Conservation (phyloP, 2,797 vertebrate genomes). For the Acrossocheilus fasciatus region DNA sequence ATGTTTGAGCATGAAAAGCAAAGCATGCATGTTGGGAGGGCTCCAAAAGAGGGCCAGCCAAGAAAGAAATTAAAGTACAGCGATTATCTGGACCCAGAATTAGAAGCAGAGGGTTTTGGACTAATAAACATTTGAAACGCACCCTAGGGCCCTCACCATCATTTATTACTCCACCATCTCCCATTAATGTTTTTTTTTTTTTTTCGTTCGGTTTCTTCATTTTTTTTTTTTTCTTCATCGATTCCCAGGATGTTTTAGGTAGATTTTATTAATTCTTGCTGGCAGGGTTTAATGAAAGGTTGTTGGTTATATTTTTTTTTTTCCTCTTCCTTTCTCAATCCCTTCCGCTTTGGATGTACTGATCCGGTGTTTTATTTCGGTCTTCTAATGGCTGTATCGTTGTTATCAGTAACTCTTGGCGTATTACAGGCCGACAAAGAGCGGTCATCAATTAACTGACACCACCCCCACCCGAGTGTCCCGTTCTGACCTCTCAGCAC, state of each 20-base stretch:
- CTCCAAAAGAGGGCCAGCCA: slow-evolving; percentile 60
- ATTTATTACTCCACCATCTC: slow-evolving; percentile 64
- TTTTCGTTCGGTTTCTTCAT: slow-evolving; percentile 28
- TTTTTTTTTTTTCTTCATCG: slow-evolving; percentile 38
- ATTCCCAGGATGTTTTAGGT: slow-evolving; percentile 67
- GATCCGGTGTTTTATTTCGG: slow-evolving; percentile 56
- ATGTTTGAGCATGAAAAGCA: slow-evolving; percentile 42
- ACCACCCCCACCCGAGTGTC: slow-evolving; percentile 2
- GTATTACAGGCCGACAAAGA: slow-evolving; percentile 60
- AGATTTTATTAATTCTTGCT: slow-evolving; percentile 68
- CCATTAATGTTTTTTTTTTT: slow-evolving; percentile 57
- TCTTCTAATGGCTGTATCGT: slow-evolving; percentile 58
- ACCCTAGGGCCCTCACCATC: slow-evolving; percentile 56
- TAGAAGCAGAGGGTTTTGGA: slow-evolving; percentile 64
- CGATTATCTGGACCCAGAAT: slow-evolving; percentile 65
- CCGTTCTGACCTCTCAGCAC: slow-evolving; percentile 5
- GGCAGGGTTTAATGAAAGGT: slow-evolving; percentile 66
- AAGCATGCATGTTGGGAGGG: slow-evolving; percentile 55
- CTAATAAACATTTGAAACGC: slow-evolving; percentile 69
- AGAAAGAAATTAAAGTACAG: slow-evolving; percentile 63
- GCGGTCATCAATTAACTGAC: slow-evolving; percentile 58
- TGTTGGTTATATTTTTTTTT: slow-evolving; percentile 21
- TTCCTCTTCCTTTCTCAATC: not conserved
- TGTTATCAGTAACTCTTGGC: slow-evolving; percentile 59
- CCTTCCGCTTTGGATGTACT: slow-evolving; percentile 40